Percentiles rank a stretch among this genome's conserved stretches.
Conservation (phyloP, 2,888 invertebrate genomes). For the Melanchra persicariae region DNA sequence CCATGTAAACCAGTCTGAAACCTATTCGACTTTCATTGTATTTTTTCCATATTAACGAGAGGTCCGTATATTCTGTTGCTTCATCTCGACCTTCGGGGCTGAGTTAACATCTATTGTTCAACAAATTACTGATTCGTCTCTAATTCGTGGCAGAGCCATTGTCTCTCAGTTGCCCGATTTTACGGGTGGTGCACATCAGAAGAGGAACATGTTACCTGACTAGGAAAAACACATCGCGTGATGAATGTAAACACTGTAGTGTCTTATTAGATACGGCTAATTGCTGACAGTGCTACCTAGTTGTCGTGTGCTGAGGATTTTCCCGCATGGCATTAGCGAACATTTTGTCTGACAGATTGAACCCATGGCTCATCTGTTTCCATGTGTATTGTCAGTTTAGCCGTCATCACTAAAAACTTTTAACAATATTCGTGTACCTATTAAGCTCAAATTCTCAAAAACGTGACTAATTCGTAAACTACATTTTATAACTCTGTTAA, state of each 20-base stretch:
- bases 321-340: constrained; percentile 17
- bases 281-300: constrained; percentile 24
- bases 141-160: constrained; percentile 85
- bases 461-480: constrained; percentile 5
- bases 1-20: constrained; percentile 40
- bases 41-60: constrained; percentile 70
- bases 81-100: constrained; percentile 85
- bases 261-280: constrained; percentile 43
- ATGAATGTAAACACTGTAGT: constrained; percentile 52
- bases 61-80: constrained; percentile 75
- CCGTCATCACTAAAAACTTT: not conserved
- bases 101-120: constrained; percentile 87
- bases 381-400: not conserved
- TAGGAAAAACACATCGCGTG: constrained; percentile 66
- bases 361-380: not conserved
- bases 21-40: constrained; percentile 68
- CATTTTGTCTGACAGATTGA: not conserved
- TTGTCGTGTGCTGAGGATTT: constrained; percentile 20
- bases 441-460: not conserved
- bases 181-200: constrained; percentile 80
- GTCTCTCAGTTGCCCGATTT: constrained; percentile 85
- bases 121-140: constrained; percentile 86
- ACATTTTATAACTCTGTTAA: not conserved
- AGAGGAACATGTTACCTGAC: constrained; percentile 60
- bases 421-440: not conserved